phyloP scores from a whole-genome alignment of 2,888 invertebrate genomes.

The Acronicta aceris region DNA sequence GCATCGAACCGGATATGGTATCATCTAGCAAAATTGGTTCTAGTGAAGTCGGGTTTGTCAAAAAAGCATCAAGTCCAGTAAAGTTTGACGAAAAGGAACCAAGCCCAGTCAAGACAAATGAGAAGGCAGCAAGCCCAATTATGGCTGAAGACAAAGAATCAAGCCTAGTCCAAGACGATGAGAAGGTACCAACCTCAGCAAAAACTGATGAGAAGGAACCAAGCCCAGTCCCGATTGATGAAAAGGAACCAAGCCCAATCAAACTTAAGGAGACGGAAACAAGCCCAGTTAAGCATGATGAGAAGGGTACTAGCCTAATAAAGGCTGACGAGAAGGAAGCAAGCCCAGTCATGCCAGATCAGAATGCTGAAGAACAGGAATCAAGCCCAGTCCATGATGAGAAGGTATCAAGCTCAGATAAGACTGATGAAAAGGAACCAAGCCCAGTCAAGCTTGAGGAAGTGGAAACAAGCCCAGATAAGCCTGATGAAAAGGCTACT shows the following conservation, averaged over 20 bases:
- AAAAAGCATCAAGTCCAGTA: not conserved
- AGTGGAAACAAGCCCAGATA: not conserved
- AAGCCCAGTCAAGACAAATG: constrained; percentile 25
- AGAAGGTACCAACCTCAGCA: constrained; percentile 1
- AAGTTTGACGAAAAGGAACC: constrained; percentile 23
- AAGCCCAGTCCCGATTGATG: constrained; percentile 4
- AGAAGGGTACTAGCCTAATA: constrained; percentile 19
- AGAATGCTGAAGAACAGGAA: constrained; percentile 19
- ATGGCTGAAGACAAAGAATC: constrained; percentile 13
- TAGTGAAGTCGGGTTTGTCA: not conserved
- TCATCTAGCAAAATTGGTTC: not conserved
- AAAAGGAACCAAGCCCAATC: constrained; percentile 8
- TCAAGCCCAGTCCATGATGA: constrained; percentile 4
- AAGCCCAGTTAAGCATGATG: constrained; percentile 21
- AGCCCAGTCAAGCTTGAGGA: constrained; percentile 1
- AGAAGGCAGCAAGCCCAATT: not conserved
- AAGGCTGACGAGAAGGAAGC: constrained; percentile 10
- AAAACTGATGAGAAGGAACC: constrained; percentile 10
- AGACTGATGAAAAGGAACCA: constrained; percentile 1
- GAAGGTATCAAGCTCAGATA: not conserved
- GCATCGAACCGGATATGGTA: not conserved
- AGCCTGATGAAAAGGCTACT: not conserved
- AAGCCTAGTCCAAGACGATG: constrained; percentile 3
- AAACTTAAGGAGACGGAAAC: not conserved
- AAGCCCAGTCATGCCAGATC: constrained; percentile 1